A percentile compares a stretch with the other conserved stretches of the same genome.
These are phyloP conservation scores for Caloenas nicobarica DNA, from an alignment of 2,113 vertebrate species.

Conservation along the genomic window DNA sequence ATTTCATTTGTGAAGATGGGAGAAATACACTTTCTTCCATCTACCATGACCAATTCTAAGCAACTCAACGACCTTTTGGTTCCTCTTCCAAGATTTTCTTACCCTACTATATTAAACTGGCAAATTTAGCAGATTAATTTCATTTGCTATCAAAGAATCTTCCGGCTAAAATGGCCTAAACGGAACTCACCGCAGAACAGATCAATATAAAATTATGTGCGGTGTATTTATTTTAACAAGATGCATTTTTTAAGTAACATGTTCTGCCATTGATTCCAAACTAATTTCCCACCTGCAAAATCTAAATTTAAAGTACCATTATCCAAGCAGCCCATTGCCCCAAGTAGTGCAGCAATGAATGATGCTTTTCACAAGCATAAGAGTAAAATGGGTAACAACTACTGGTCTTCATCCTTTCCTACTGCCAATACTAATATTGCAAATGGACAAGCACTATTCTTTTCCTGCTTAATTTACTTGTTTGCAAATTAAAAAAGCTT, in stretches of 20 bases:
- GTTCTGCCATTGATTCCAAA: neutral
- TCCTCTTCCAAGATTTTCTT: neutral
- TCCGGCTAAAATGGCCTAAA: neutral
- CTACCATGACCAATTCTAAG: neutral
- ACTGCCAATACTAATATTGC: neutral
- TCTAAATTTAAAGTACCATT: neutral
- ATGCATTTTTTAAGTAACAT: rapidly evolving
- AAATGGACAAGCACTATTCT: neutral
- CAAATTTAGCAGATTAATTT: neutral
- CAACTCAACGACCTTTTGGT: neutral
- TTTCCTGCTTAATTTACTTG: neutral
- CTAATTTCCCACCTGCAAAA: neutral
- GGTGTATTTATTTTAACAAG: neutral
- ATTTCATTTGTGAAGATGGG: neutral
- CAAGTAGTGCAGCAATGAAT: neutral
- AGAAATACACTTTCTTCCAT: neutral
- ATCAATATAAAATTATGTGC: neutral
- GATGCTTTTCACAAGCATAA: neutral
- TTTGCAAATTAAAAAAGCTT: conserved; percentile 24
- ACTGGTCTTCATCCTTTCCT: neutral
- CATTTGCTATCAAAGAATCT: neutral
- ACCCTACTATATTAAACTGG: neutral
- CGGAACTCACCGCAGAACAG: neutral
- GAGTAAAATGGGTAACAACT: neutral
- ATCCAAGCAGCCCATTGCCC: neutral